Evolutionary conservation across 2,113 vertebrate species (phyloP), one percentile per base, ranked within the genome.

Genomic region (Oceanites oceanicus): DNA sequence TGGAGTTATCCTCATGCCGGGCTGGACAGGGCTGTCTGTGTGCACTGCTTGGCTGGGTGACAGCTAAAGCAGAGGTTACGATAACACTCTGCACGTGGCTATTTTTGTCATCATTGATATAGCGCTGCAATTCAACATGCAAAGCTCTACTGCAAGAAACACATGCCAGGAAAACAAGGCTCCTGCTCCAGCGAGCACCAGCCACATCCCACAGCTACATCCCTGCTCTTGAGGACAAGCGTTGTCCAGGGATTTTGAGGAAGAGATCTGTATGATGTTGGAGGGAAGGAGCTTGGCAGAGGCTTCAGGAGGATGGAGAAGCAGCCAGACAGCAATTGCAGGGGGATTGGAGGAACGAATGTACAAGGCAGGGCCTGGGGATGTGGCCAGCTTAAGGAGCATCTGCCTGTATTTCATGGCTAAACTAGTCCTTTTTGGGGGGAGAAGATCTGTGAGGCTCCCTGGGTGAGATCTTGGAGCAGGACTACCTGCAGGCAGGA

Each of bases 101-200:
- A n/a, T 94, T 97, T 94, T 95, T 92, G 87, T 94, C 95, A 73
- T 34, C 80, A 13, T 23, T 89, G 92, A 92, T 92, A 94, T 1
- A 85, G 80, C 0, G 1, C 86, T 58, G 80, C 80, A 87, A 68
- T 79, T 91, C 86, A 70, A 75, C 44, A 44, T 32, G 72, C 76
- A 95, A 36, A 88, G 79, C 42, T 90, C 75, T 76, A 65, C 63
- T 23, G 2, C 86, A 78, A 53, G 83, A 88, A 40, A 17, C 52
- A 50, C 50, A 19, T 13, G 40, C 53, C 87, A 59, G 45, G 53
- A 76, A 86, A 86, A 82, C 26, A 53, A 74, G 38, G 90, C 32
- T 90, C 45, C 86, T 76, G 40, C 62, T 90, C 63, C 38, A 62
- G 84, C 0, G 3, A 85, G 74, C 76, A 78, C 21, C 59, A 75